Evolutionary conservation across 2,113 vertebrate species (phyloP).

Genomic region (Alectura lathami): DNA sequence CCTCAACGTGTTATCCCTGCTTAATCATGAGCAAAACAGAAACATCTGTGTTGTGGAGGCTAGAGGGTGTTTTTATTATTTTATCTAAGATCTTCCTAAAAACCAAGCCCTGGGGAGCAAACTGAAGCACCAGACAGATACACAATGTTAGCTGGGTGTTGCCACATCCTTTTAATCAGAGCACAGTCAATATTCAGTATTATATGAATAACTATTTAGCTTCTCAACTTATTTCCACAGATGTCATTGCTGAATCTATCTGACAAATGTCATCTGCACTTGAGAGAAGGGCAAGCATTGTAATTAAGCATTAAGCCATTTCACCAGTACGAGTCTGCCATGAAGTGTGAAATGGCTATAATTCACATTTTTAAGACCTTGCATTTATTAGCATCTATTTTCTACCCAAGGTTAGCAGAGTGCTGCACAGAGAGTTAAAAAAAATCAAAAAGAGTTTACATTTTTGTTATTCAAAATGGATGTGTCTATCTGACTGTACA

Average conservation of each 20-base stretch:
- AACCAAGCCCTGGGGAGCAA: slow-evolving; percentile 1
- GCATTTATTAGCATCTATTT: slow-evolving; percentile 77
- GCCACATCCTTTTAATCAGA: slow-evolving; percentile 59
- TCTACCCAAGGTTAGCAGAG: slow-evolving; percentile 60
- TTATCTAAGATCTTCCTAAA: slow-evolving; percentile 31
- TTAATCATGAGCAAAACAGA: neutral
- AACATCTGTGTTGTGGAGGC: neutral
- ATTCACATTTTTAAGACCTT: slow-evolving; percentile 76
- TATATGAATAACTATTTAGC: slow-evolving; percentile 74
- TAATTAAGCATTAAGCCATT: slow-evolving; percentile 77
- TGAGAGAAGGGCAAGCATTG: slow-evolving; percentile 68
- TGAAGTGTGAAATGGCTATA: slow-evolving; percentile 72
- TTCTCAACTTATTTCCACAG: slow-evolving; percentile 66
- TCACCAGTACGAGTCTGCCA: slow-evolving; percentile 63
- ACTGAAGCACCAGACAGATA: slow-evolving; percentile 26
- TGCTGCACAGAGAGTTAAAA: slow-evolving; percentile 24
- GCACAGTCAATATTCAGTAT: slow-evolving; percentile 54
- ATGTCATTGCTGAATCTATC: slow-evolving; percentile 71
- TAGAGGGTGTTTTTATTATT: slow-evolving; percentile 33
- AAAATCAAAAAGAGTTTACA: neutral
- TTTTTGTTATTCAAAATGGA: slow-evolving; percentile 8
- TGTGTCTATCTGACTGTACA: neutral
- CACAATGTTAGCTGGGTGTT: slow-evolving; percentile 22
- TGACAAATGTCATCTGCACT: slow-evolving; percentile 70
- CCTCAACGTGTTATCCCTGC: neutral